Percentiles rank a stretch among this genome's conserved stretches.
These are phyloP conservation scores for Palythoa heliodiscus DNA, from an alignment of 92 coral and sea anemone genomes.

Conservation along the genomic window DNA sequence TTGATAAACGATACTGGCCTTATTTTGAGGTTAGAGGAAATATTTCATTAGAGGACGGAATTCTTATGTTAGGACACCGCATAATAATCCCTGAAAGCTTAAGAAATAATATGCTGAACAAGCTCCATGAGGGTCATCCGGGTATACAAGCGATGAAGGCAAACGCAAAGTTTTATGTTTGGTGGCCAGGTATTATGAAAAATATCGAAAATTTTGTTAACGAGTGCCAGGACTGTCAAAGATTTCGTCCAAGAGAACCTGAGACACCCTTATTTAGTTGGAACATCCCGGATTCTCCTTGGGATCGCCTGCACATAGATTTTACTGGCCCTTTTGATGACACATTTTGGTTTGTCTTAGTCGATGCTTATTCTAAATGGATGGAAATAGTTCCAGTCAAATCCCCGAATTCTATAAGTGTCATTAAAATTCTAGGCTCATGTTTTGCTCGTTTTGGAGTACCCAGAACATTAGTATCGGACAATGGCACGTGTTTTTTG, in stretches of 20 bases:
- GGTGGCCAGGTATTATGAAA: not conserved
- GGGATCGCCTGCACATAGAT: slow-evolving; percentile 21
- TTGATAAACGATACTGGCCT: too few relatives aligned
- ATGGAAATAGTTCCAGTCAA: not conserved
- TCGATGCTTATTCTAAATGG: slow-evolving; percentile 28
- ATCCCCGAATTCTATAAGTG: not conserved
- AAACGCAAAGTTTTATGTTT: not conserved
- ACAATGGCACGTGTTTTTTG: slow-evolving; percentile 7
- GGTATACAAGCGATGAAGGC: slow-evolving; percentile 29
- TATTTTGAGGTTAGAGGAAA: too few relatives aligned
- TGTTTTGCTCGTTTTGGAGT: slow-evolving; percentile 20
- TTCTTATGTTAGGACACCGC: too few relatives aligned
- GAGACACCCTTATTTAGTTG: not conserved
- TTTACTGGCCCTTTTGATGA: slow-evolving; percentile 25
- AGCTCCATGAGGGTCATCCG: slow-evolving; percentile 25
- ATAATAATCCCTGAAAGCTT: slow-evolving; percentile 18
- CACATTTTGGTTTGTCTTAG: not conserved
- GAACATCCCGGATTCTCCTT: slow-evolving; percentile 12
- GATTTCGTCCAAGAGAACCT: not conserved
- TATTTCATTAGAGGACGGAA: too few relatives aligned
- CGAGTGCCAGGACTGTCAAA: slow-evolving; percentile 7
- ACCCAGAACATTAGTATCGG: slow-evolving; percentile 3
- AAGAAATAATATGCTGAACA: not conserved
- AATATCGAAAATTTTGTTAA: slow-evolving; percentile 13
- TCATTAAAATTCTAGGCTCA: not conserved